These are phyloP conservation scores for Alca torda DNA, from an alignment of 2,797 vertebrate species.

Conservation along the genomic window DNA sequence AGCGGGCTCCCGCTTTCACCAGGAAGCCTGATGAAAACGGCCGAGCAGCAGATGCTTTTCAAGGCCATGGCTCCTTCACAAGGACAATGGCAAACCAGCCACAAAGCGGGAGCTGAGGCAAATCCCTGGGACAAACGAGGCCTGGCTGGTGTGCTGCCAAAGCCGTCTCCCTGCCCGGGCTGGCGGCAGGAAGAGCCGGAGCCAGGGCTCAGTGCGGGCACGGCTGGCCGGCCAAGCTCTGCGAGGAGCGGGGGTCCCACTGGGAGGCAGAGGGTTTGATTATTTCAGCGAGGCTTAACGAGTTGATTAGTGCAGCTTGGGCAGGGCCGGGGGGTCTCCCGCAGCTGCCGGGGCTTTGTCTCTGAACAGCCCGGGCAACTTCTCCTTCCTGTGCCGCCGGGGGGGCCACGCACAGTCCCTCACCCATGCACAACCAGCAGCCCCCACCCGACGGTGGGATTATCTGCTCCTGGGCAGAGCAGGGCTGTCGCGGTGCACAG, in stretches of 20 bases:
- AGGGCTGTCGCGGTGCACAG: accelerated
- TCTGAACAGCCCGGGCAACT: not conserved
- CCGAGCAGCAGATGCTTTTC: not conserved
- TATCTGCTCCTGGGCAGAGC: not conserved
- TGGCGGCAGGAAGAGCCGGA: not conserved
- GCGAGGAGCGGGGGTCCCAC: accelerated
- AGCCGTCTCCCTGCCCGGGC: not conserved
- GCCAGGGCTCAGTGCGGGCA: not conserved
- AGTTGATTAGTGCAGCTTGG: not conserved
- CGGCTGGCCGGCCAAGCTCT: not conserved
- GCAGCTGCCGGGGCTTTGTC: not conserved
- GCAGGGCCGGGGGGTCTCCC: not conserved
- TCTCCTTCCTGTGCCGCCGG: not conserved
- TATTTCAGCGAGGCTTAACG: not conserved
- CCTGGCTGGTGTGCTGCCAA: not conserved
- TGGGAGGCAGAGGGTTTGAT: accelerated
- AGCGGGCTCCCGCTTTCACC: accelerated
- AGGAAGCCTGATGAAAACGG: not conserved
- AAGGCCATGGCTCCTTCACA: not conserved
- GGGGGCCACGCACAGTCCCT: not conserved
- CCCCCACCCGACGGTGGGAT: accelerated
- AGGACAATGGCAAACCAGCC: not conserved
- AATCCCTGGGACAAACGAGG: not conserved
- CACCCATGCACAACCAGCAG: not conserved
- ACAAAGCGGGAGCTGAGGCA: not conserved